Evolutionary conservation across 2,888 invertebrate genomes (phyloP).

Genomic region (Ceraclea dissimilis): DNA sequence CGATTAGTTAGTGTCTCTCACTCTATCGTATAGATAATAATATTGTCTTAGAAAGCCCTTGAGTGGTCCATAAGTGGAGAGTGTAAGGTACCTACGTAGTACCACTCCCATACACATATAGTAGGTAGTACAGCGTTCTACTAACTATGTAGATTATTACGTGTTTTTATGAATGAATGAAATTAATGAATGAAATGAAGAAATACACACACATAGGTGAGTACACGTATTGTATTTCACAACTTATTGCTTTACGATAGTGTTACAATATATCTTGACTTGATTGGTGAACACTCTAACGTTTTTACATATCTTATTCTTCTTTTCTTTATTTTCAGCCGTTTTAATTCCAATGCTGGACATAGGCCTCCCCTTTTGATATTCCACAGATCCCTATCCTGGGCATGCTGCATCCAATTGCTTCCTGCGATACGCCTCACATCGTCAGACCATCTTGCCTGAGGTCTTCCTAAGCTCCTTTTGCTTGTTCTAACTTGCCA

Average conservation of each 20-base stretch:
- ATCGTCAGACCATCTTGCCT: too few species aligned
- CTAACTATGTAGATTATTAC: not conserved
- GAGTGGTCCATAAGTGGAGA: not conserved
- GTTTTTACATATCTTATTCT: not conserved
- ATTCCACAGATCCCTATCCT: too few species aligned
- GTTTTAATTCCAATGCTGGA: too few species aligned
- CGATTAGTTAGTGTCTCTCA: not conserved
- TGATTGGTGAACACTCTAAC: too few species aligned
- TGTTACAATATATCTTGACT: not conserved
- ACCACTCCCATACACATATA: not conserved
- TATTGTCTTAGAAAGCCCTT: not conserved
- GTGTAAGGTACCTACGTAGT: not conserved
- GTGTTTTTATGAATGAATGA: conserved; percentile 26
- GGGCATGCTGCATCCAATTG: too few species aligned
- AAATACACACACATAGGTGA: conserved; percentile 8
- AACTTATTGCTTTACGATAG: not conserved
- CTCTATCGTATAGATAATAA: not conserved
- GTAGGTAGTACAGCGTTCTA: not conserved
- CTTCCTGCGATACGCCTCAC: too few species aligned
- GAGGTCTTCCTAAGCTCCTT: too few species aligned
- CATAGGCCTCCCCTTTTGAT: too few species aligned
- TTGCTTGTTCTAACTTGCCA: too few species aligned
- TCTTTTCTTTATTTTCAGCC: not conserved
- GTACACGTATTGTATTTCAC: not conserved
- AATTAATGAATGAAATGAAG: conserved; percentile 27